A percentile compares a stretch with the other conserved stretches of the same genome.
phyloP scores from a whole-genome alignment of 2,797 vertebrate species.

The Rhinogobio ventralis region DNA sequence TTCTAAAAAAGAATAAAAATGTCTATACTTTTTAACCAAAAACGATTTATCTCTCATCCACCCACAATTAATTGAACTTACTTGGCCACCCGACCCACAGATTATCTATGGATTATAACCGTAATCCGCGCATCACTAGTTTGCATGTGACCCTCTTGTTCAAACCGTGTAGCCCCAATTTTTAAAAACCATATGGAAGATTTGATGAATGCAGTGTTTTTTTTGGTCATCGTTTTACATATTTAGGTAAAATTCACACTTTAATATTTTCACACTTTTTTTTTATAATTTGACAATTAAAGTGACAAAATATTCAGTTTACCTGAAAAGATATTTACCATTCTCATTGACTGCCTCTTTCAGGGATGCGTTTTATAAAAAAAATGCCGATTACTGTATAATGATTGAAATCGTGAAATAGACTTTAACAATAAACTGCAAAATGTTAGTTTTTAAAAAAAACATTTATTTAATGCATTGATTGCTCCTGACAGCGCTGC shows the following conservation, averaged over 20 bases:
- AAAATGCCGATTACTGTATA: neutral
- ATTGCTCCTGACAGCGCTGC: neutral
- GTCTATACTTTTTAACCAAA: no score
- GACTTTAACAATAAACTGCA: neutral
- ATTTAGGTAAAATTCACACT: no score
- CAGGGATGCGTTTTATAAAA: no score
- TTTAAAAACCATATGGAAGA: neutral
- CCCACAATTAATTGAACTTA: no score
- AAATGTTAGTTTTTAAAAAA: no score
- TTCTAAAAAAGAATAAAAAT: no score
- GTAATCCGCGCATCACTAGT: neutral
- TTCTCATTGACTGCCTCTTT: no score
- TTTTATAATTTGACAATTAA: no score
- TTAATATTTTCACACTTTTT: neutral
- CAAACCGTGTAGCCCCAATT: neutral
- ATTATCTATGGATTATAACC: no score
- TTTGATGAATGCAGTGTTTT: neutral
- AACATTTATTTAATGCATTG: neutral
- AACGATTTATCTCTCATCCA: no score
- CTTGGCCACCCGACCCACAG: no score
- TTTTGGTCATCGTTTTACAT: neutral
- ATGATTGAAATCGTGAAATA: neutral
- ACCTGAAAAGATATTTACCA: no score
- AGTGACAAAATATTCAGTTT: neutral
- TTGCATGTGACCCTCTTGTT: neutral